phyloP scores from a whole-genome alignment of 2,888 invertebrate genomes.

The Caenorhabditis zanzibari region DNA sequence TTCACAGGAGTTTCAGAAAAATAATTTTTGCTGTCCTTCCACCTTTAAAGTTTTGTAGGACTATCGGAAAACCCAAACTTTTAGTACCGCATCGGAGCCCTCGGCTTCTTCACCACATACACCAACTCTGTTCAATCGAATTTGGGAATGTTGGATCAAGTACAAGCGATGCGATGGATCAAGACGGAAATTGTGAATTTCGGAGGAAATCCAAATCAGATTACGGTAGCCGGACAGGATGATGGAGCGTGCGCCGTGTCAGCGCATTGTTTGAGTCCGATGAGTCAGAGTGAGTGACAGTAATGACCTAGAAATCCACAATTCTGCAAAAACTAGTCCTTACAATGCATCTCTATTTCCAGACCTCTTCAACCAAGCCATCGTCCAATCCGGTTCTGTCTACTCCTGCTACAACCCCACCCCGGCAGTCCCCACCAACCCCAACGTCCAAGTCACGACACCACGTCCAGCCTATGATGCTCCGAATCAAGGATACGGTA shows the following conservation, averaged over 20 bases:
- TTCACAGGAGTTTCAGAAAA: no score
- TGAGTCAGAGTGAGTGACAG: constrained; percentile 75
- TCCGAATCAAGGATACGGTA: constrained; percentile 51
- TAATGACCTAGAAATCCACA: no score
- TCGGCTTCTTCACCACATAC: constrained; percentile 77
- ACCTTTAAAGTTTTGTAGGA: no score
- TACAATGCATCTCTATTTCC: constrained; percentile 27
- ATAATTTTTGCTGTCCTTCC: no score
- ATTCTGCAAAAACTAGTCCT: not conserved
- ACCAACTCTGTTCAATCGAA: constrained; percentile 75
- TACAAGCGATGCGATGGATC: constrained; percentile 75
- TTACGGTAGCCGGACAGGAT: constrained; percentile 79
- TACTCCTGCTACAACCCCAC: constrained; percentile 76
- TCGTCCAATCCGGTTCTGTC: constrained; percentile 76
- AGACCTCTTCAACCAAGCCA: constrained; percentile 79
- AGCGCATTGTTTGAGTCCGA: constrained; percentile 74
- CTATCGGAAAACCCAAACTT: no score
- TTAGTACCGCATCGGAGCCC: constrained; percentile 76
- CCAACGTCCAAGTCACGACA: constrained; percentile 31
- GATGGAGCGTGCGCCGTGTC: constrained; percentile 78
- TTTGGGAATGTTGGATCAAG: constrained; percentile 80
- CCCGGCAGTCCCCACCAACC: constrained; percentile 57
- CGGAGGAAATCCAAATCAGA: constrained; percentile 78
- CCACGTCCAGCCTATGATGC: constrained; percentile 62
- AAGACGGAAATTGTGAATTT: constrained; percentile 78